Conservation (phyloP, 2,113 vertebrate genomes). For the Eulemur macaco region DNA sequence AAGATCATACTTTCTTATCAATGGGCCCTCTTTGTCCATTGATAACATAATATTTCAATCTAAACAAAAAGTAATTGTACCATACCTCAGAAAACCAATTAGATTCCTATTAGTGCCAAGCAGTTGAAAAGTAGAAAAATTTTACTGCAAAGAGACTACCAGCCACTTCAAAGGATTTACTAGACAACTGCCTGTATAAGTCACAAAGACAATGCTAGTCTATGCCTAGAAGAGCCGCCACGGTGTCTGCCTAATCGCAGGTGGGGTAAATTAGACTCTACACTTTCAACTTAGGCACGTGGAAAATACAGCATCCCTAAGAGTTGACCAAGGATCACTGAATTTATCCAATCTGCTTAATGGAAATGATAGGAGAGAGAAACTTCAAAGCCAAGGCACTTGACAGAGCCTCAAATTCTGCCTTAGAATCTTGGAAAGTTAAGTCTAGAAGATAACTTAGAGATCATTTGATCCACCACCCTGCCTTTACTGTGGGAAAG, state of each 20-base stretch:
- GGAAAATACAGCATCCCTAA: background rate
- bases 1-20: background rate
- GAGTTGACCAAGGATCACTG: background rate
- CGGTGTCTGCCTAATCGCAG: background rate
- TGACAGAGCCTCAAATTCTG: slow-evolving; percentile 17
- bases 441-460: background rate
- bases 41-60: background rate
- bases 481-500: background rate
- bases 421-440: background rate
- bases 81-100: background rate
- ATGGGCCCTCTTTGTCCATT: background rate
- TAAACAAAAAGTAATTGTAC: background rate
- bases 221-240: background rate
- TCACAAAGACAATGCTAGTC: background rate
- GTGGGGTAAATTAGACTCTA: background rate
- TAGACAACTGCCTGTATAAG: background rate
- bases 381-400: slow-evolving; percentile 9
- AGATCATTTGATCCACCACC: background rate
- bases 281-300: background rate
- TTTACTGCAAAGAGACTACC: background rate
- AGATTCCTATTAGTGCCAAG: background rate
- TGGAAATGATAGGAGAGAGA: background rate
- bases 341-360: background rate
- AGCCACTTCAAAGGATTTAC: background rate
- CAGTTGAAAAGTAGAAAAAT: background rate